Base-by-base conservation (phyloP, 2,797 vertebrate genomes). In the Eidolon dupreanum region DNA sequence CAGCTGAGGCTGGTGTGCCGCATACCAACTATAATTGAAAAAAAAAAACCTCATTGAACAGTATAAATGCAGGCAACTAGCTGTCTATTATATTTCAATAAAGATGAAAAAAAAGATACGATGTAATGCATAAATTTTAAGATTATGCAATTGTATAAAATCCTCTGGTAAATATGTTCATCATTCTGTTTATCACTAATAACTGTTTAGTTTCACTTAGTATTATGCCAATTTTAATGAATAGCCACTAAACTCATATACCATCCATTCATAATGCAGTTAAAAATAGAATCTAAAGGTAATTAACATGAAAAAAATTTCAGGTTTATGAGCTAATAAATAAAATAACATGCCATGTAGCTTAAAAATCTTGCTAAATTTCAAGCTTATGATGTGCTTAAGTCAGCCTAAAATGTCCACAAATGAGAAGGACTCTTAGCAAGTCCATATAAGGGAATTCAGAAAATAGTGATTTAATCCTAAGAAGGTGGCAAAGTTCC, bases 321-420 rank as follows among this genome's bases (percentile, higher is more conserved):
- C n/a, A 75, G 20, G 84, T 28, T 10, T 93, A 63, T 57, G 53
- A 93, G 13, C 8, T 86, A 90, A 74, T 33, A 63, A 92, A 75
- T 10, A 91, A 55, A n/a, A n/a, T 26, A 90, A 88, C 28, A 74
- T 79, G 65, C 28, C n/a, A 93, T 4, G 19, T 93, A 38, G 53
- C n/a, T 93, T 65, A 82, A 78, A 78, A 90, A 38, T 89, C 68
- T 26, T 96, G 38, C 20, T 77, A 86, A 8, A 83, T 73, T 89
- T 89, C 31, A 94, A 94, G 41, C 31, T 59, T 55, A 46, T 33
- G 16, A 28, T 38, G 31, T 57, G 36, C 11, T 12, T 92, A 28
- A 65, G 22, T 89, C 51, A 81, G 33, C 68, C 28, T 71, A 88
- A 70, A 75, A 88, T 31, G 33, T 84, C 46, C n/a, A 74, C 15